Conservation (phyloP, 2,113 vertebrate genomes). For the Sarotherodon lohbergeri region DNA sequence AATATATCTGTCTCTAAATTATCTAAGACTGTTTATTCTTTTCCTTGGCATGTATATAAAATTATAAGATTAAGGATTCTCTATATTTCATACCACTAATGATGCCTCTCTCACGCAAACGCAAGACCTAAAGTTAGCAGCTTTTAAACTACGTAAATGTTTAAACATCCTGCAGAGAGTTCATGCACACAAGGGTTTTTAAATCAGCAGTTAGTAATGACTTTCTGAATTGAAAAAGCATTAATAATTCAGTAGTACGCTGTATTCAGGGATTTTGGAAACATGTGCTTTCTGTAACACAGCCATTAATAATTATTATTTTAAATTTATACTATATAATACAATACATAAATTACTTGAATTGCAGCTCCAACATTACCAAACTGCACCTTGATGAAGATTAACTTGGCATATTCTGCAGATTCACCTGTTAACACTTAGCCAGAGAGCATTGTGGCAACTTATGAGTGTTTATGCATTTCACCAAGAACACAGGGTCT, state of each 20-base stretch:
- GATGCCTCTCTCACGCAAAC: neutral
- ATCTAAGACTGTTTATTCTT: neutral
- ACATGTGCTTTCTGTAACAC: rapidly evolving
- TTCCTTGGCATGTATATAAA: neutral
- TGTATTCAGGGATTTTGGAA: neutral
- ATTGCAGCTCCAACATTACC: neutral
- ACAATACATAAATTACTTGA: neutral
- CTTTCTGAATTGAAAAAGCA: neutral
- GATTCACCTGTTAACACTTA: neutral
- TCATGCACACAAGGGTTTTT: neutral
- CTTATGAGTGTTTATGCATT: neutral
- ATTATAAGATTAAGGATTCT: neutral
- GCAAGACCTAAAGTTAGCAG: neutral
- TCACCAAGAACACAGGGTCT: neutral
- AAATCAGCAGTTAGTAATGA: rapidly evolving
- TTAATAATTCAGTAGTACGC: neutral
- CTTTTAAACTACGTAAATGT: neutral
- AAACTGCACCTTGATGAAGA: neutral
- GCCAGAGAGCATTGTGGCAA: neutral
- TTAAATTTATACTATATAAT: neutral
- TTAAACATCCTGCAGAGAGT: neutral
- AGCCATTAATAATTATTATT: neutral
- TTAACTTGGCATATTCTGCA: neutral
- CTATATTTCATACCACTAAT: neutral
- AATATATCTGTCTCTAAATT: neutral